Conservation (phyloP, 2,888 invertebrate genomes). For the Oxyteleia sp. region DNA sequence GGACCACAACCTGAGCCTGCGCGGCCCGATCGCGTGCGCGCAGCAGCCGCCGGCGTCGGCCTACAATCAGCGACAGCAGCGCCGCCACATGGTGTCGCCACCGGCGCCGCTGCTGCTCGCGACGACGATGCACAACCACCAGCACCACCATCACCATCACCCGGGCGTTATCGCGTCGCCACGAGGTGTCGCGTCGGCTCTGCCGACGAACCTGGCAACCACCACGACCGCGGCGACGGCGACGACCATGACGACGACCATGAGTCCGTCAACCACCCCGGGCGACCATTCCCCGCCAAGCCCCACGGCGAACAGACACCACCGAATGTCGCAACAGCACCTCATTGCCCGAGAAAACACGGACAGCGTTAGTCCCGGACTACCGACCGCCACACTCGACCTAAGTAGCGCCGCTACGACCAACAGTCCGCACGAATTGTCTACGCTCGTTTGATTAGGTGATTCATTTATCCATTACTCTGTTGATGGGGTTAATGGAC, state of each 20-base stretch:
- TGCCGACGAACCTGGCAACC: conserved; percentile 40
- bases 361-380: conserved; percentile 90
- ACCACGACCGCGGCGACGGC: conserved; percentile 54
- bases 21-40: conserved; percentile 76
- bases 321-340: conserved; percentile 78
- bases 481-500: no score
- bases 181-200: conserved; percentile 35
- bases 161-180: conserved; percentile 44
- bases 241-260: conserved; percentile 58
- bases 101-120: conserved; percentile 76
- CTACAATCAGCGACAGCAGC: conserved; percentile 81
- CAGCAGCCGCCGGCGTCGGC: conserved; percentile 84
- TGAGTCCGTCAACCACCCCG: conserved; percentile 81
- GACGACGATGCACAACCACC: conserved; percentile 80
- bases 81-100: conserved; percentile 80
- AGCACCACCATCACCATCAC: conserved; percentile 68
- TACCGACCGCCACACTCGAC: conserved; percentile 90
- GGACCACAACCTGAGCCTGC: conserved; percentile 54
- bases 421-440: no score
- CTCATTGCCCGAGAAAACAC: conserved; percentile 88
- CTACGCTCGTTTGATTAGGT: no score
- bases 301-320: conserved; percentile 77
- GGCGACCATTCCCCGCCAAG: conserved; percentile 85
- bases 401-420: conserved; percentile 90
- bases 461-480: no score